Base-by-base conservation (phyloP, 2,113 vertebrate genomes). In the Burhinus bistriatus region DNA sequence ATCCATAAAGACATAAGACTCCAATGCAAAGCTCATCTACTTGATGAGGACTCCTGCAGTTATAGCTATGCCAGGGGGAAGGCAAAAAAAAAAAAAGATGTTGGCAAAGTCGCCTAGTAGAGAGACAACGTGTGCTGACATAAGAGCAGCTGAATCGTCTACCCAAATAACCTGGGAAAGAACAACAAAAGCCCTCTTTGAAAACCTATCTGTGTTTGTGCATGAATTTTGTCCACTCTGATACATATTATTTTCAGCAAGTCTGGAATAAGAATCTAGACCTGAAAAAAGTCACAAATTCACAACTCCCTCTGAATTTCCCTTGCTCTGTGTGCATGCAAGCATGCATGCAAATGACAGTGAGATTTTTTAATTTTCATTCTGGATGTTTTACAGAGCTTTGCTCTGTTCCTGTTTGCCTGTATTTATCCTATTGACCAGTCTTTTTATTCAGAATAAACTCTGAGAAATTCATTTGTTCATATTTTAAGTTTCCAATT, bases 51-150 rank as follows among this genome's bases (percentile, higher is more conserved):
- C 25, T 72, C 62, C 23, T 68, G 44, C 9, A 82, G 88, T 22
- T 79, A 17, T 1, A 44, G 70, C 47, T n/a, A 3, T 9, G 61
- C 45, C 4, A 5, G 6, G 27, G 30, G 45, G 14, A 0, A 1
- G 23, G 30, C 3, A 15, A 51, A 49, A 66, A 32, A 14, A 6
- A 11, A 25, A 40, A 25, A 10, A n/a, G 29, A 77, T 7, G 20
- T 6, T 64, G 71, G 64, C 65, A 21, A 58, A 71, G 55, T 30
- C 77, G 16, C 68, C 12, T 2, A 29, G 65, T 38, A 61, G 62
- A 61, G 27, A 32, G 51, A 19, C 44, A 58, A 18, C 0, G 9
- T 3, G 32, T 20, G 18, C 34, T 44, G 72, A 62, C 30, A 9
- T 15, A 5, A 62, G 51, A 71, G 62, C 21, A 62, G 82, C 57